A percentile compares a stretch with the other conserved stretches of the same genome.
Evolutionary conservation across 2,888 invertebrate species (phyloP).

Genomic region (Oxystoma pomonae): DNA sequence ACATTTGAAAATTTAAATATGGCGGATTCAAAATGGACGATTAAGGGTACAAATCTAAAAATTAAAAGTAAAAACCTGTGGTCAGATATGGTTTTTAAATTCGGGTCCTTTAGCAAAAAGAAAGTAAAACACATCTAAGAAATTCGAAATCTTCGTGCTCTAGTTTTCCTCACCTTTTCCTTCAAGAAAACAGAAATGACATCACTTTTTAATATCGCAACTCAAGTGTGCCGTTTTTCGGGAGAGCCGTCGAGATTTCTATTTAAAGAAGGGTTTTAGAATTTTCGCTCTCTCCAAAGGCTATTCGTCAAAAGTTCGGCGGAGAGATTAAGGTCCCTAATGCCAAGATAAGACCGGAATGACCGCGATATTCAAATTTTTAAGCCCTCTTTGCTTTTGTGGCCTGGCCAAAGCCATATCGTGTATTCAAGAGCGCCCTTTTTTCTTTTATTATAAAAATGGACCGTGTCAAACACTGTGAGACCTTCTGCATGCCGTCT

Average conservation of each 20-base stretch:
- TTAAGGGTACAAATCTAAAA: too few relatives aligned
- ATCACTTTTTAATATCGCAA: neutral
- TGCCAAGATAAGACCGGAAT: conserved; percentile 47
- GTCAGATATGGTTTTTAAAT: too few relatives aligned
- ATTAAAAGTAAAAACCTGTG: too few relatives aligned
- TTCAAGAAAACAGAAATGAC: too few relatives aligned
- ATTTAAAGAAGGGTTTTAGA: conserved; percentile 22
- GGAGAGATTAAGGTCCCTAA: conserved; percentile 47
- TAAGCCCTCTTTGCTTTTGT: conserved; percentile 48
- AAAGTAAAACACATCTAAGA: too few relatives aligned
- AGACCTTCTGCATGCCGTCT: neutral
- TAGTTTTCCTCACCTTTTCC: too few relatives aligned
- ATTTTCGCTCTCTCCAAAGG: conserved; percentile 20
- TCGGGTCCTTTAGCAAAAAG: too few relatives aligned
- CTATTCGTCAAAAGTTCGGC: conserved; percentile 43
- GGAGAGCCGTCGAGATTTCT: conserved; percentile 4
- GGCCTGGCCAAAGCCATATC: conserved; percentile 42
- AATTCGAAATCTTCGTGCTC: too few relatives aligned
- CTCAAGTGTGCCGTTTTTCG: neutral
- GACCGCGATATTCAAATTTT: conserved; percentile 52
- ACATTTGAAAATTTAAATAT: too few relatives aligned
- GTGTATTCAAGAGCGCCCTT: conserved; percentile 41
- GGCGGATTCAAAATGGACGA: too few relatives aligned
- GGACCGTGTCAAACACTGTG: conserved; percentile 12
- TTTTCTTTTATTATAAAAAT: conserved; percentile 19